Evolutionary conservation across 2,113 vertebrate species (phyloP), one percentile per base, ranked within the genome.

Genomic region (Rhagologus leucostigma): DNA sequence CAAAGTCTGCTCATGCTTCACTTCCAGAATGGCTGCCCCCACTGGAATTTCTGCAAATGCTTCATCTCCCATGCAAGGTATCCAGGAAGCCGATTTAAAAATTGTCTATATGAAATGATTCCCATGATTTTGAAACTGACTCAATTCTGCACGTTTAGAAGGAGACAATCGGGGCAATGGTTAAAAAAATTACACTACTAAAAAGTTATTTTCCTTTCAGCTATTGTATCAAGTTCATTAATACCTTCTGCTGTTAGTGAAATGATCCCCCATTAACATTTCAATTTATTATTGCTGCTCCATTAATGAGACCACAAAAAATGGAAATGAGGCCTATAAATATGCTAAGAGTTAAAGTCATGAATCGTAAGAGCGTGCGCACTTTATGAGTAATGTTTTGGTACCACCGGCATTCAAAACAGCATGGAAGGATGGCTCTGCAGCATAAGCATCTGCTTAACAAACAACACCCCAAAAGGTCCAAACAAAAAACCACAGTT

Each of bases 321-420:
- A 97, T 96, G 93, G 92, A 95, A 97, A 96, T 94, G 93, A 97
- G 89, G 79, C 89, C 87, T 95, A 97, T 97, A 96, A 97, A 97
- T 96, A 97, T 90, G 84, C 93, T 84, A 35, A 82, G 90, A 95
- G 88, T 97, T 96, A 96, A 96, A 97, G 82, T 95, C 85, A 87
- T 47, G 62, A 93, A 84, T 87, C 1, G 17, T 77, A 96, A 91
- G 68, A 63, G 35, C 4, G 32, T 90, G 57, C 8, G 27, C 65
- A 73, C 78, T 93, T 93, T 44, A 75, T 75, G 88, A 90, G 74
- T 56, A 86, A 91, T 71, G 70, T 87, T 91, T 89, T 5, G 1
- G n/a, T 92, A 76, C 64, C 6, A 4, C 57, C 44, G 62, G 60
- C 71, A 69, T 95, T 74, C 77, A 55, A 96, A 96, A 76, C 50